Evolutionary conservation across 2,888 invertebrate genomes (phyloP), one percentile per base, ranked within the genome.

Genomic region (Tiphia femorata): DNA sequence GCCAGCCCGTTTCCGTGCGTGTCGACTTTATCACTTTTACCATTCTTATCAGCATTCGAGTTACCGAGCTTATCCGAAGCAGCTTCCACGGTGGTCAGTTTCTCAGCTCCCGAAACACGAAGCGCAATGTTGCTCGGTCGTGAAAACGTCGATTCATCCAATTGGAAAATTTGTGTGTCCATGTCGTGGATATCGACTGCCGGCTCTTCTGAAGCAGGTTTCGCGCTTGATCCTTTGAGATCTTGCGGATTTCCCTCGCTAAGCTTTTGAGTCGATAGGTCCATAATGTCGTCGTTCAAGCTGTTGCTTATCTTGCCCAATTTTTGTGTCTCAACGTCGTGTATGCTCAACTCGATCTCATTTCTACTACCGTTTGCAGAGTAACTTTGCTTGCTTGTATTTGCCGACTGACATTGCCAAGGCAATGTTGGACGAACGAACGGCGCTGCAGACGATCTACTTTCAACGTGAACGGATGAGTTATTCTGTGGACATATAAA

Each of bases 271-370:
- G 25, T 25, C 8, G 5, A 6, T 25, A 8, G 6, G 8, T 25
- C 8, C 5, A 25, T 6, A 25, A 25, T 20, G n/a, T n/a, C n/a
- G n/a, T n/a, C n/a, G n/a, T 19, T 21, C 2, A 25, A 20, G 17
- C 37, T 10, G 2, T 23, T 40, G 1, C 16, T 17, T 8, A 8
- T 40, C 5, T 51, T 51, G 4, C 46, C 19, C 0, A 49, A 25
- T 0, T 47, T 44, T 27, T 68, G 71, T 0, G 70, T 73, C 21
- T 73, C 72, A 50, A 64, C 29, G 17, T 72, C 64, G 6, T 64
- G 38, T 27, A 70, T 67, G 48, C 52, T 58, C 5, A 38, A 25
- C 3, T 19, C 1, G 23, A 7, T 29, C 12, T 20, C 25, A 2
- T 25, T 19, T 3, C 10, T 21, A 7, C 8, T 10, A 25, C 27